phyloP scores from a whole-genome alignment of 2,797 vertebrate genomes.

The Gorsachius magnificus region DNA sequence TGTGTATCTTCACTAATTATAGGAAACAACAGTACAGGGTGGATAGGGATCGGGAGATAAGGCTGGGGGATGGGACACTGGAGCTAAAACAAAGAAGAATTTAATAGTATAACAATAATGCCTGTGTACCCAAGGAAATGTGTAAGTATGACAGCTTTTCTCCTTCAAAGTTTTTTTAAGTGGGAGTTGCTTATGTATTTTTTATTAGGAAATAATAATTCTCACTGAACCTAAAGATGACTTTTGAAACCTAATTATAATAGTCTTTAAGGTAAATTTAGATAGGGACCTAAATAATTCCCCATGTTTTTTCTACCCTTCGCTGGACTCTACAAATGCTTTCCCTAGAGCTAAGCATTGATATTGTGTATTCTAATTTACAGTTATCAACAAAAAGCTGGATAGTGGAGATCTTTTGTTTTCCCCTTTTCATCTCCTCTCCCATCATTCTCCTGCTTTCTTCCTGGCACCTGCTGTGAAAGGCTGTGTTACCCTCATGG shows the following conservation, averaged over 20 bases:
- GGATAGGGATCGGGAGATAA: constrained; percentile 9
- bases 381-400: neutral
- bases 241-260: neutral
- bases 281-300: neutral
- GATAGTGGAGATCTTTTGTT: neutral
- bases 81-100: constrained; percentile 44
- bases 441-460: neutral
- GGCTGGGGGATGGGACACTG: constrained; percentile 12
- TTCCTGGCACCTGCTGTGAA: neutral
- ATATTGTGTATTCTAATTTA: neutral
- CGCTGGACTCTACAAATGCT: neutral
- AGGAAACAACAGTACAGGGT: constrained; percentile 23
- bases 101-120: neutral
- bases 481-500: neutral
- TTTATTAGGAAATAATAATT: neutral
- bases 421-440: neutral
- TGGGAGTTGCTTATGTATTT: neutral
- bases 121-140: neutral
- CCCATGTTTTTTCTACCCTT: neutral
- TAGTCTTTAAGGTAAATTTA: neutral
- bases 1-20: constrained; percentile 68
- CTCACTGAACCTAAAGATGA: neutral
- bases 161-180: neutral
- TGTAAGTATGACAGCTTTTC: neutral
- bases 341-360: neutral